phyloP scores from a whole-genome alignment of 2,797 vertebrate species.

The Chloroceryle amazona region DNA sequence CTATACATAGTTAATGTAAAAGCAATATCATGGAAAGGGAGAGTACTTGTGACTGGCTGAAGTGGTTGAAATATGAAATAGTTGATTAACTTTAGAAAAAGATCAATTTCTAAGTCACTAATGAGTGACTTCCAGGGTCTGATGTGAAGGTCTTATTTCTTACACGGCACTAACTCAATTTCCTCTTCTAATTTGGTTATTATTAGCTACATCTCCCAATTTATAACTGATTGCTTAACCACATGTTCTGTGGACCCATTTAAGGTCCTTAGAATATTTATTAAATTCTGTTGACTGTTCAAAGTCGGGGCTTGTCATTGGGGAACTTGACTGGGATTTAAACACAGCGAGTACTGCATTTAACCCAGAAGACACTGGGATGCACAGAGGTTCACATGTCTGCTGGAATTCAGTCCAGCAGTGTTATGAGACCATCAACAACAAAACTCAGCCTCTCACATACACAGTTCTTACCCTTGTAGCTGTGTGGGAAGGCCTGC shows the following conservation, averaged over 20 bases:
- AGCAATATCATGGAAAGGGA: neutral
- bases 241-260: neutral
- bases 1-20: neutral
- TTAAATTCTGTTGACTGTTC: neutral
- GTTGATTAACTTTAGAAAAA: conserved; percentile 2
- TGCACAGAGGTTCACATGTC: neutral
- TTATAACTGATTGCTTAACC: conserved; percentile 20
- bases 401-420: neutral
- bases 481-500: accelerated
- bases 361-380: neutral
- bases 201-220: neutral
- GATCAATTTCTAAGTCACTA: neutral
- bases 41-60: neutral
- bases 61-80: neutral
- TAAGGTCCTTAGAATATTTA: neutral
- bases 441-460: neutral
- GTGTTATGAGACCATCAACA: neutral
- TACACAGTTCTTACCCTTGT: neutral
- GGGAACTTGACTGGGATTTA: neutral
- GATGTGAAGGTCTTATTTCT: conserved; percentile 17
- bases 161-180: conserved; percentile 13
- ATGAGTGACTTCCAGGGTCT: neutral
- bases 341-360: neutral
- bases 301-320: neutral
- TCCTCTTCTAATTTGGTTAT: conserved; percentile 34